Percentiles rank a stretch among this genome's conserved stretches.
These are phyloP conservation scores for Noctua janthe DNA, from an alignment of 2,888 invertebrate species.

Conservation along the genomic window DNA sequence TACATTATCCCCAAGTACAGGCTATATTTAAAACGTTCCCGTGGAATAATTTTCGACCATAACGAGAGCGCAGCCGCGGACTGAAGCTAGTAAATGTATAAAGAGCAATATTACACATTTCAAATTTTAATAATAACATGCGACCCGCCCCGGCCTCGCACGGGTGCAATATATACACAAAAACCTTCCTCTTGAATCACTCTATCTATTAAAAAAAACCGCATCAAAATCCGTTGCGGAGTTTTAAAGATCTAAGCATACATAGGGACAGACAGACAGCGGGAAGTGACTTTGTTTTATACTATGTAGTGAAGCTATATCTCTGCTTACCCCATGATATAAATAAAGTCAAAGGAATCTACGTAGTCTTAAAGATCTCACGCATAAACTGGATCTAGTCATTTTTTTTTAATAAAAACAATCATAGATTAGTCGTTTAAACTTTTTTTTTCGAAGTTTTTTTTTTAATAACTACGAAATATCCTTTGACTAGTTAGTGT, in stretches of 20 bases:
- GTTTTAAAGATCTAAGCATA: too few species aligned
- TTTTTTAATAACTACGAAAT: conserved; percentile 61
- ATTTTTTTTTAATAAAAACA: conserved; percentile 71
- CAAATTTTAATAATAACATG: too few species aligned
- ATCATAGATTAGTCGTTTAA: conserved; percentile 66
- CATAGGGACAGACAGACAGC: too few species aligned
- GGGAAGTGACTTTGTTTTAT: too few species aligned
- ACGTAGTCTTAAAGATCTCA: conserved; percentile 72
- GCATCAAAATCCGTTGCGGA: too few species aligned
- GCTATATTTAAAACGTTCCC: too few species aligned
- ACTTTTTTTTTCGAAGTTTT: conserved; percentile 59
- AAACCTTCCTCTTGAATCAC: too few species aligned
- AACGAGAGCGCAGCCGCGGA: not conserved
- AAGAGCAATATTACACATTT: not conserved
- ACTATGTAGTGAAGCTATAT: not conserved
- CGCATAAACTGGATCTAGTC: conserved; percentile 72
- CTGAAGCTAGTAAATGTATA: not conserved
- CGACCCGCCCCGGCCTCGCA: too few species aligned
- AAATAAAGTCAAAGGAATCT: conserved; percentile 53
- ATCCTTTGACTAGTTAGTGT: conserved; percentile 65
- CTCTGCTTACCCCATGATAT: conserved; percentile 30
- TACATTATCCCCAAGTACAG: too few species aligned
- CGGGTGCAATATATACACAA: too few species aligned
- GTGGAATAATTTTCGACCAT: not conserved
- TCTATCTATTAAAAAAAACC: too few species aligned